phyloP scores from a whole-genome alignment of 2,888 invertebrate species.

The Cremastinae sp. region DNA sequence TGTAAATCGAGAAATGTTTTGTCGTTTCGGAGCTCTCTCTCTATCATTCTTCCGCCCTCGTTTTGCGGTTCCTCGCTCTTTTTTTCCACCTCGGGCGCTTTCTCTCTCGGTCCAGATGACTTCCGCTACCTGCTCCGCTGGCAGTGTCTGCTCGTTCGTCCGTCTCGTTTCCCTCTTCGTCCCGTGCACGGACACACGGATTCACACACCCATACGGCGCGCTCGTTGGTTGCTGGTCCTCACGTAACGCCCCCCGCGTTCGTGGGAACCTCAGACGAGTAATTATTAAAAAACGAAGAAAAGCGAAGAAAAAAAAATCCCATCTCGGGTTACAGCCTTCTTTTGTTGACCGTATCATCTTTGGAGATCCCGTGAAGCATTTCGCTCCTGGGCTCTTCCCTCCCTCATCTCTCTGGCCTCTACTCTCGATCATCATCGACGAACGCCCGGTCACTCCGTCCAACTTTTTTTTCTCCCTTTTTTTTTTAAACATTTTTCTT shows the following conservation, averaged over 20 bases:
- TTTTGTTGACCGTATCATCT: conserved; percentile 80
- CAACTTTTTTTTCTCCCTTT: conserved; percentile 37
- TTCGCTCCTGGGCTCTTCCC: conserved; percentile 50
- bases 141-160: conserved; percentile 69
- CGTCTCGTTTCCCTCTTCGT: conserved; percentile 59
- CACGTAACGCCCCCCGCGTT: conserved; percentile 79
- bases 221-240: conserved; percentile 66
- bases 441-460: conserved; percentile 37
- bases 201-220: conserved; percentile 12
- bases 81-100: conserved; percentile 34
- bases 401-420: conserved; percentile 1
- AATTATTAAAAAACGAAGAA: conserved; percentile 78
- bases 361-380: conserved; percentile 72
- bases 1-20: conserved; percentile 64
- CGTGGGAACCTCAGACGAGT: conserved; percentile 79
- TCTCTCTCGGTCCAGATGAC: conserved; percentile 75
- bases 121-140: conserved; percentile 78
- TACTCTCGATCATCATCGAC: conserved; percentile 55
- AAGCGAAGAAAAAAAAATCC: conserved; percentile 67
- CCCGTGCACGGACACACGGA: conserved; percentile 14
- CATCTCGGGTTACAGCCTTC: conserved; percentile 76
- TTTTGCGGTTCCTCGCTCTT: conserved; percentile 28
- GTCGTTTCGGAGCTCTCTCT: conserved; percentile 64
- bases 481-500: conserved; percentile 32
- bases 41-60: conserved; percentile 42